Evolutionary conservation across 2,888 invertebrate species (phyloP), one percentile per base, ranked within the genome.

Genomic region (Bellardia bayeri): DNA sequence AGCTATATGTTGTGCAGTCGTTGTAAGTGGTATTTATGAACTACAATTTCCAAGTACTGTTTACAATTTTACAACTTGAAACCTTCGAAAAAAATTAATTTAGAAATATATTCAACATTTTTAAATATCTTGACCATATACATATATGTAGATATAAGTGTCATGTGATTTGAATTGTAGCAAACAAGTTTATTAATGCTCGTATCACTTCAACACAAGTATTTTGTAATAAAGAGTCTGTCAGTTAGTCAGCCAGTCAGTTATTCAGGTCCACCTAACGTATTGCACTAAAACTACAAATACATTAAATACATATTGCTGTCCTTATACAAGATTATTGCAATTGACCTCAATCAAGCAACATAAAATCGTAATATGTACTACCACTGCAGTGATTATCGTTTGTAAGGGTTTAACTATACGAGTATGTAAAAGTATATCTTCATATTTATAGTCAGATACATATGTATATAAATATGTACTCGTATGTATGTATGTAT

Each of bases 331-430:
- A 64, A 72, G 78, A 78, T 78, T 83, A 78, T 83, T 83, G 78
- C 85, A 80, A 85, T 80, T 85, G 85, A 85, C 85, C 85, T 85
- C 85, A 85, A 85, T 85, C 74, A 80, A 71, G 64, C 37, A 61
- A 78, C 71, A 83, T 78, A 78, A 83, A 83, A 83, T 78, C 13
- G 64, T 78, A 56, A 83, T 71, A n/a, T n/a, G n/a, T n/a, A 78
- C 45, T 16, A 16, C 83, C 61, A 78, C 83, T 78, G 78, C 78
- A 78, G 83, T 78, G 83, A 78, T 83, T 83, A 78, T 83, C 76
- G 69, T 83, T 74, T 83, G 9, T 56, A 63, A 69, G 54, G 9
- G 5, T 71, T 54, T 54, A 11, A 58, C 11, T 40, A 14, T 37
- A 37, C 6, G 37, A 0, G 5, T 75, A 33, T 68, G 14, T 13